These are phyloP conservation scores for Ophioderma brevispina DNA, from an alignment of 35 echinoderm and acorn worm species.

Conservation along the genomic window DNA sequence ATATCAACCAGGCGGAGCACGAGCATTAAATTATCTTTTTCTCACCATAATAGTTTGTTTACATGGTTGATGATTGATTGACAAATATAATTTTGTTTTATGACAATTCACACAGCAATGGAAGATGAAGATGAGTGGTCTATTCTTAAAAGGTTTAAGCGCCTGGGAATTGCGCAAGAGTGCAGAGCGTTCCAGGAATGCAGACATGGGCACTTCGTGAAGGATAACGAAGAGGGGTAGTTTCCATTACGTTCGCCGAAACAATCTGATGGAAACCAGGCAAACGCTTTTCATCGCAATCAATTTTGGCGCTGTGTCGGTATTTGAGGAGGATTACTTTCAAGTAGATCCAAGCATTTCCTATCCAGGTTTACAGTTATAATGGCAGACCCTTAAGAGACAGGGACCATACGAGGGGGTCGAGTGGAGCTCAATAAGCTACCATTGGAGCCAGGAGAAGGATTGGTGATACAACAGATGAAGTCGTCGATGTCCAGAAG, in stretches of 20 bases:
- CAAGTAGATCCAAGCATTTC: conserved; percentile 24
- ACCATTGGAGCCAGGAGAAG: conserved; percentile 55
- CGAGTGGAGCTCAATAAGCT: conserved; percentile 85
- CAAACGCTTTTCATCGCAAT: conserved; percentile 65
- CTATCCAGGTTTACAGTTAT: conserved; percentile 63
- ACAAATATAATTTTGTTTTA: neutral
- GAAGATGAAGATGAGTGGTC: neutral
- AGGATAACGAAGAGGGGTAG: conserved; percentile 27
- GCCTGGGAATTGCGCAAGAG: neutral
- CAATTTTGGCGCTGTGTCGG: conserved; percentile 47
- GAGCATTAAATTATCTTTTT: too few species aligned
- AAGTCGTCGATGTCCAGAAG: conserved; percentile 42
- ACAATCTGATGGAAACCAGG: conserved; percentile 17
- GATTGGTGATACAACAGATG: conserved; percentile 64
- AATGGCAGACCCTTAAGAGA: conserved; percentile 28
- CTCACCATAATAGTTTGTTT: neutral
- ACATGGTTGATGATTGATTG: neutral
- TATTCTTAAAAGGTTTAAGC: neutral
- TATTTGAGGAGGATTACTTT: conserved; percentile 55
- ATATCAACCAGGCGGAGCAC: too few species aligned
- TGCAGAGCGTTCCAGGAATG: neutral
- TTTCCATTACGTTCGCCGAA: conserved; percentile 72
- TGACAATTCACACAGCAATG: neutral
- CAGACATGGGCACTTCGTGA: conserved; percentile 20
- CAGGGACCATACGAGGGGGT: conserved; percentile 19